A percentile compares a stretch with the other conserved stretches of the same genome.
Conservation (phyloP, 2,888 invertebrate species). For the Trissolcus japonicus region DNA sequence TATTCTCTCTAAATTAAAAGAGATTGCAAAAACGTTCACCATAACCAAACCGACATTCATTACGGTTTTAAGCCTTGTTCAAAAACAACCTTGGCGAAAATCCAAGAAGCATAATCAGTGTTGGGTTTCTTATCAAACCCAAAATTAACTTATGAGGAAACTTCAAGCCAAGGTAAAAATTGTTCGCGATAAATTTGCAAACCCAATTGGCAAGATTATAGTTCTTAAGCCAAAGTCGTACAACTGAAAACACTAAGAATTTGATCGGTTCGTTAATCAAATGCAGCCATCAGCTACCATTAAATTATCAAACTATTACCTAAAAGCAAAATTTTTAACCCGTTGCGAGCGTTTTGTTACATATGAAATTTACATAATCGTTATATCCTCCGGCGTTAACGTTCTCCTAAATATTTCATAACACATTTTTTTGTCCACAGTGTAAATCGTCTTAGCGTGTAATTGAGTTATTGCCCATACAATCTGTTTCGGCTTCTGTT, state of each 20-base stretch:
- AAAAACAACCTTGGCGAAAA: too few species aligned
- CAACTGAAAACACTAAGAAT: conserved; percentile 23
- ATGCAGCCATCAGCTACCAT: conserved; percentile 16
- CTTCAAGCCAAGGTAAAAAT: too few species aligned
- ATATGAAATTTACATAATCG: conserved; percentile 51
- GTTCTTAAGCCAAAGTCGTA: conserved; percentile 1
- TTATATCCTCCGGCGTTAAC: neutral
- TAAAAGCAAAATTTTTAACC: conserved; percentile 13
- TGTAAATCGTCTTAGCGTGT: conserved; percentile 9
- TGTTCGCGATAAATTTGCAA: too few species aligned
- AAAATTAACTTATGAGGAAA: too few species aligned
- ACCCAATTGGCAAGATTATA: too few species aligned
- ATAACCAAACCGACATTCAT: too few species aligned
- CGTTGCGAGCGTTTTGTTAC: conserved; percentile 28
- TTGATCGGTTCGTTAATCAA: conserved; percentile 42
- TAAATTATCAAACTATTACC: conserved; percentile 41
- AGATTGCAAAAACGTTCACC: too few species aligned
- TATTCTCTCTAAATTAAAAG: too few species aligned
- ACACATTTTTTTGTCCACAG: conserved; percentile 1
- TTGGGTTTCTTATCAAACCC: too few species aligned
- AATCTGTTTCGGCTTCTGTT: conserved; percentile 16
- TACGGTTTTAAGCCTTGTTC: too few species aligned
- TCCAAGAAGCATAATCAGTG: too few species aligned
- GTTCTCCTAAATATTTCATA: conserved; percentile 21
- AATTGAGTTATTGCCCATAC: conserved; percentile 15